Base-by-base conservation (phyloP, 2,888 invertebrate species). In the Drosophila affinis region DNA sequence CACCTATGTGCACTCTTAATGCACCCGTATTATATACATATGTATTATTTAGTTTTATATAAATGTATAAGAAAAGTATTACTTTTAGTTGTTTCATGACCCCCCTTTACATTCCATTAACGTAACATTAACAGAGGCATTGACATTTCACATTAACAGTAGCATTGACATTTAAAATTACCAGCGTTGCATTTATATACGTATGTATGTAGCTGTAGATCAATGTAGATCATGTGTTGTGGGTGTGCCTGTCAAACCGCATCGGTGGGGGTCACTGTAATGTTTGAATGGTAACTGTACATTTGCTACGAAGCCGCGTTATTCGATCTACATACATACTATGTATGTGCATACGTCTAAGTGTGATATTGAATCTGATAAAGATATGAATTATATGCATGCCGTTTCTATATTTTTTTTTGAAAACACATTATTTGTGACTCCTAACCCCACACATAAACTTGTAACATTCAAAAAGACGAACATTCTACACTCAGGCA, bases 231-330 rank as follows among this genome's bases (percentile, higher is more conserved):
- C 14, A 39, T 39, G 39, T 39, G 14, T 34, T 14, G 34, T 32
- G 9, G 32, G 21, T 47, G 32, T 57, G 47, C 47, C 34, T 57
- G 21, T 34, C 32, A 57, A 57, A 21, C 32, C 7, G 49, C 27
- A 29, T 47, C 9, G 9, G n/a, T 54, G 24, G 21, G 44, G 21
- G 34, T 54, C 14, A n/a, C 21, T 47, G 57, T 14, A 14, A 39
- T 39, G 0, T 14, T 39, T 39, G 14, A 39, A 14, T 14, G 14
- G 39, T 39, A 39, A 39, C 39, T 39, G 14, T 39, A 39, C 39
- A 39, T 14, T 6, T 39, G 39, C 34, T 14, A 39, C 14, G 6
- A 14, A 3, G 6, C 14, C 39, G 14, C 39, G 12, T 4, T 34
- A 34, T 34, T 2, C 12, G 5, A 39, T 6, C 6, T 39, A 7